Conservation (phyloP, 35 echinoderm and acorn worm genomes). For the Diadema setosum region DNA sequence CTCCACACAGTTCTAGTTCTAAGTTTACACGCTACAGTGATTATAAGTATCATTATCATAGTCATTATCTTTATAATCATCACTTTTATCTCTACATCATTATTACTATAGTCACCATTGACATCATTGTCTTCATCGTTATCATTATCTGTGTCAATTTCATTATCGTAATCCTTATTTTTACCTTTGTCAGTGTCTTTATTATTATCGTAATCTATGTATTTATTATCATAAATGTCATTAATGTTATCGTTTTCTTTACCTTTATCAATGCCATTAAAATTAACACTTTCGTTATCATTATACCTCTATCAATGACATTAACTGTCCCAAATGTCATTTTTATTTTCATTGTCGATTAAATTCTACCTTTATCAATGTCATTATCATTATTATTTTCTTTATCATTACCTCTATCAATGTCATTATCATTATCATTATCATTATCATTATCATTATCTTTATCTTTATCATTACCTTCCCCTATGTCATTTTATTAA, state of each 20-base stretch:
- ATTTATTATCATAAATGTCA: not conserved
- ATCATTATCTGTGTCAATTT: not conserved
- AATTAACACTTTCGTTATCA: not conserved
- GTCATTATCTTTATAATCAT: not conserved
- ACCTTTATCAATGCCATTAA: not conserved
- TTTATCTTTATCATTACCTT: not conserved
- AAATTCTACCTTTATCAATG: not conserved
- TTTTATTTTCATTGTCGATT: too few species aligned
- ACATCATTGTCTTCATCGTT: not conserved
- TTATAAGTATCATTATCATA: not conserved
- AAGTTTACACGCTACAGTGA: too few species aligned
- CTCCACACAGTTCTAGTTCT: too few species aligned
- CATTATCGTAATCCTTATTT: not conserved
- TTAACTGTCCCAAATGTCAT: not conserved
- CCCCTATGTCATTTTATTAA: too few species aligned
- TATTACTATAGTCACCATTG: not conserved
- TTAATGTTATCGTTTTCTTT: not conserved
- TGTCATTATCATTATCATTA: too few species aligned
- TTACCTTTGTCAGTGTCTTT: not conserved
- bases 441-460: too few species aligned
- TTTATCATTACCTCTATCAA: not conserved
- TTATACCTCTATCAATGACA: not conserved
- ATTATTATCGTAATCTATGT: not conserved
- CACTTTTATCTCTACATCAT: not conserved
- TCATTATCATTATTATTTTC: too few species aligned